Base-by-base conservation (phyloP, 2,888 invertebrate species). In the Gari tellinella region DNA sequence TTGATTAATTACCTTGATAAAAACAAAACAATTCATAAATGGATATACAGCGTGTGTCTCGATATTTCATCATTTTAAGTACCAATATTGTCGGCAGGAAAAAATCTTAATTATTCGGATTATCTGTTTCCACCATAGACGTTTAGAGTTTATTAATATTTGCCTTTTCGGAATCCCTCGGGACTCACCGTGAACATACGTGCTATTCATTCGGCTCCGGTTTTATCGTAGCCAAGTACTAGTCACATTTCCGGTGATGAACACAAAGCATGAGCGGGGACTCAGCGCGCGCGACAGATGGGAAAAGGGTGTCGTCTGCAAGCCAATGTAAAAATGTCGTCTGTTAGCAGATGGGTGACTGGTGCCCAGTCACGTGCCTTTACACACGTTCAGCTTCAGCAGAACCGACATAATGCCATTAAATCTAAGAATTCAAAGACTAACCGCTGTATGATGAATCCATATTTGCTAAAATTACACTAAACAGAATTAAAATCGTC, bases 321-420 rank as follows among this genome's bases (percentile, higher is more conserved):
- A 60, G 45, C 53, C 56, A 56, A 63, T 58, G 67, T 55, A 48
- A 60, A 58, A 45, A 65, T 61, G 45, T 63, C 67, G 76, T 55
- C 67, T 64, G 70, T 63, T 70, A 76, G 72, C 76, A 76, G 76
- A 76, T 76, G 76, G 66, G 76, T 72, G 70, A 58, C 76, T 76
- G 72, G 60, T 70, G 76, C 60, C 60, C 58, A 12, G 63, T 31
- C 76, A 72, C 76, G 76, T 76, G 76, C 76, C 70, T 31, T 60
- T 41, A 72, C 67, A 55, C 63, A 46, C 61, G 64, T 49, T 57
- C 72, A 21, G 26, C 31, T 7, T 31, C 31, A 31, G 31, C 31
- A 31, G 31, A 31, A 31, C 31, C 31, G 31, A 31, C 10, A 31
- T 31, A 31, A 31, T 10, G 31, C 4, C 31, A 31, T 31, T 31